phyloP scores from a whole-genome alignment of 2,888 invertebrate species.

The Clanis bilineata region DNA sequence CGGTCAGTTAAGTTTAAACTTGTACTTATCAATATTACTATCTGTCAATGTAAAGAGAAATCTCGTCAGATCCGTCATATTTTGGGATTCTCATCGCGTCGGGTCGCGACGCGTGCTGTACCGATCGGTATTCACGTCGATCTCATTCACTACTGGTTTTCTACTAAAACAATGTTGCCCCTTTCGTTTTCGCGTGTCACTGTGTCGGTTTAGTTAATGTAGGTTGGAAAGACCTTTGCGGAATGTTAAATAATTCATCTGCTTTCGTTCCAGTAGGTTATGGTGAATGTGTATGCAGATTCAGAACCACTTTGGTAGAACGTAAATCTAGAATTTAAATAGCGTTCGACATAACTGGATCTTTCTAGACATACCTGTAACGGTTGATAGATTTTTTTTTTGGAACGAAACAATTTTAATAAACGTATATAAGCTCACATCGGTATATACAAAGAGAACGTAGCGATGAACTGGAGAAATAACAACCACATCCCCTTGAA shows the following conservation, averaged over 20 bases:
- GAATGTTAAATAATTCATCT: background rate
- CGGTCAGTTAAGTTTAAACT: too few species aligned
- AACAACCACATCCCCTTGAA: too few species aligned
- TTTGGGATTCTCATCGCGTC: background rate
- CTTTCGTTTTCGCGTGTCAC: conserved; percentile 10
- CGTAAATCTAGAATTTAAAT: too few species aligned
- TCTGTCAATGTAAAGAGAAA: background rate
- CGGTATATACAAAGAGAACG: too few species aligned
- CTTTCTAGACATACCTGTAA: too few species aligned
- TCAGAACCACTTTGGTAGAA: background rate
- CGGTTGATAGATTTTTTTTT: too few species aligned
- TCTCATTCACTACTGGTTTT: background rate
- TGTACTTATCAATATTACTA: background rate
- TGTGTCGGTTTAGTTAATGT: background rate
- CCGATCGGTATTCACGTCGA: background rate
- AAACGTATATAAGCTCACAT: too few species aligned
- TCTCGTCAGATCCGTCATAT: background rate
- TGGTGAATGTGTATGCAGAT: background rate
- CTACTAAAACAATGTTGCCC: conserved; percentile 7
- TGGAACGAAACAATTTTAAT: too few species aligned
- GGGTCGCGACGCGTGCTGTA: background rate
- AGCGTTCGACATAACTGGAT: too few species aligned
- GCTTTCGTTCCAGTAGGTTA: background rate
- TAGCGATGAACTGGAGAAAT: too few species aligned
- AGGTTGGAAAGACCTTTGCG: background rate